phyloP scores from a whole-genome alignment of 2,888 invertebrate genomes.

The Allophyes oxyacanthae region DNA sequence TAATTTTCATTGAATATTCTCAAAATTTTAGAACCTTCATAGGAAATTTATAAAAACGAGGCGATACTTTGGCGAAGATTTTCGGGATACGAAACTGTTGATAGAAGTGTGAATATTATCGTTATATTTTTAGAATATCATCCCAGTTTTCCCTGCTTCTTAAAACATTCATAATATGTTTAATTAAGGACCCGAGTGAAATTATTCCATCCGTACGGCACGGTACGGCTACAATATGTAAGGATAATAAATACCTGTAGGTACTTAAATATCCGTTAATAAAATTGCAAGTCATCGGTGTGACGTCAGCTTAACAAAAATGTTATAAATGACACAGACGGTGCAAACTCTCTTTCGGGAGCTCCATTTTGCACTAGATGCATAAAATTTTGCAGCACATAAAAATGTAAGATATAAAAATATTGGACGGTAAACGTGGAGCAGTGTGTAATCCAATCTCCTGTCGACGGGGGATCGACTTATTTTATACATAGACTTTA shows the following conservation, averaged over 20 bases:
- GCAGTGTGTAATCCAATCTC: slow-evolving; percentile 49
- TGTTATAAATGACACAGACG: slow-evolving; percentile 20
- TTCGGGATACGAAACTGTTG: slow-evolving; percentile 15
- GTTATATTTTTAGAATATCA: slow-evolving; percentile 11
- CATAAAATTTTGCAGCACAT: slow-evolving; percentile 42
- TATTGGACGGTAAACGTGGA: slow-evolving; percentile 37
- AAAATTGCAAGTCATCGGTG: slow-evolving; percentile 11
- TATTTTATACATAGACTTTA: slow-evolving; percentile 47
- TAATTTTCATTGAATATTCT: slow-evolving; percentile 40
- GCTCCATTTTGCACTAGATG: slow-evolving; percentile 12
- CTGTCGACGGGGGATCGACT: slow-evolving; percentile 39
- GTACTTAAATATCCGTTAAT: slow-evolving; percentile 16
- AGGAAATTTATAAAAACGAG: slow-evolving; percentile 29
- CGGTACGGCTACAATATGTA: too few species aligned
- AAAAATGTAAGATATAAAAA: slow-evolving; percentile 42
- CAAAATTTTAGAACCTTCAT: slow-evolving; percentile 23
- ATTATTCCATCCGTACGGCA: too few species aligned
- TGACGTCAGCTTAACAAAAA: slow-evolving; percentile 7
- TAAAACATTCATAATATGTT: too few species aligned
- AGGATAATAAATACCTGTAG: background rate
- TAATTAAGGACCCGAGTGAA: too few species aligned
- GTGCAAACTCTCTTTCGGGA: slow-evolving; percentile 16
- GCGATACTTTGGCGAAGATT: slow-evolving; percentile 31
- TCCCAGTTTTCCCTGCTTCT: too few species aligned
- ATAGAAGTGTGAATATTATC: slow-evolving; percentile 1